Base-by-base conservation (phyloP, 2,888 invertebrate species). In the Apocheima hispidaria region DNA sequence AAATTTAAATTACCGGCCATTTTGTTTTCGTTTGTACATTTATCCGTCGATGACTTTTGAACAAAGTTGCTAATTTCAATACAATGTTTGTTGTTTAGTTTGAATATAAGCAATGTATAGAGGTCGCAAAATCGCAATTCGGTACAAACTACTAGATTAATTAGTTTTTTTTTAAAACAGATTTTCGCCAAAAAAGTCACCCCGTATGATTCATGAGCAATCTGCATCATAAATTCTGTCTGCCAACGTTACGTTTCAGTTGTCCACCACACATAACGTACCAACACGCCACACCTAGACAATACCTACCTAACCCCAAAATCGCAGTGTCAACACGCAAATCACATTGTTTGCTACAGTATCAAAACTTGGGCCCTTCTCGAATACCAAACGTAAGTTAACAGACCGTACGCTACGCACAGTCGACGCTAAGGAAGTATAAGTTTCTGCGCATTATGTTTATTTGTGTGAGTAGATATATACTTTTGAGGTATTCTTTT, bases 271-370 rank as follows among this genome's bases (percentile, higher is more conserved):
- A 3, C n/a, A 36, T 14, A 18, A 6, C 20, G 18, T n/a, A 46
- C 44, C 14, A 36, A 16, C 21, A 16, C 12, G 26, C 2, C 40
- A 38, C 6, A 33, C 20, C 20, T 21, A 49, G 2, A 36, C 35
- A 35, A 44, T 46, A 33, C 26, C 35, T 46, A 33, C 26, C 35
- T 53, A 54, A 35, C 26, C 6, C 26, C 6, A 10, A 53, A 50
- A 33, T 58, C 52, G 44, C 41, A 23, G 53, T 60, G 64, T 66
- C 66, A 66, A 70, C 52, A 62, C 48, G 56, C 48, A 53, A 56
- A 57, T 52, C 64, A 72, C 50, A 46, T 16, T 18, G n/a, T 38
- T 41, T 48, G 26, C 10, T 2, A 36, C 55, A 63, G 54, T 52
- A 57, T 41, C 55, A 63, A 48, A 71, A 63, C 64, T 56, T 55